Evolutionary conservation across 2,888 invertebrate species (phyloP).

Genomic region (Anagyrus pseudococci): DNA sequence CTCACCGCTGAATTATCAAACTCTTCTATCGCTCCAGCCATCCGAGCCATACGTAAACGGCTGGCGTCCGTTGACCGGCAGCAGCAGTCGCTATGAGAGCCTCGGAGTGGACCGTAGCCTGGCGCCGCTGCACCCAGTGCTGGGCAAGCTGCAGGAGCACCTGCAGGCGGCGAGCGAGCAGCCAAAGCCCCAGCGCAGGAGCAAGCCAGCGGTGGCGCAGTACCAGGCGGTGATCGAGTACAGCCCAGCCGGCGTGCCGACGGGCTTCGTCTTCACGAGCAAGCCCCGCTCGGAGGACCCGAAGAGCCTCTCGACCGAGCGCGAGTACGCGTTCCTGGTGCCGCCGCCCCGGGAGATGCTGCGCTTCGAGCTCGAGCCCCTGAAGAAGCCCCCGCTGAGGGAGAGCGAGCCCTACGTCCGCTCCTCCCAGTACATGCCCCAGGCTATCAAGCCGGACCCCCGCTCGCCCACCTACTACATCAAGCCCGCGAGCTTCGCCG

Average conservation of each 20-base stretch:
- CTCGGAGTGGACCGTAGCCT: constrained; percentile 47
- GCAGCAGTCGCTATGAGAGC: constrained; percentile 46
- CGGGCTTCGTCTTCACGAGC: constrained; percentile 68
- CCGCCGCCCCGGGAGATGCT: constrained; percentile 55
- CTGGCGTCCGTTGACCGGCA: constrained; percentile 54
- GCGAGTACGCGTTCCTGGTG: constrained; percentile 53
- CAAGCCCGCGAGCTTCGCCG: constrained; percentile 43
- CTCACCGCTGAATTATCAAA: background rate
- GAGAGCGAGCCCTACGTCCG: constrained; percentile 49
- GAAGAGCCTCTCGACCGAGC: constrained; percentile 50
- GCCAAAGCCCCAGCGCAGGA: constrained; percentile 45
- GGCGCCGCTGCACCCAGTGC: constrained; percentile 50
- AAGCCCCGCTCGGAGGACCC: constrained; percentile 58
- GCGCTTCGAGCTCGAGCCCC: constrained; percentile 52
- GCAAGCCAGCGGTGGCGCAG: constrained; percentile 44
- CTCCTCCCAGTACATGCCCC: constrained; percentile 47
- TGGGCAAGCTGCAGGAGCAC: constrained; percentile 55
- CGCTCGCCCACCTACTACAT: constrained; percentile 48
- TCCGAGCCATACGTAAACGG: constrained; percentile 56
- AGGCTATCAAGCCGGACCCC: constrained; percentile 43
- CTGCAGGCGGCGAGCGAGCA: constrained; percentile 48
- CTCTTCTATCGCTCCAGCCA: constrained; percentile 5
- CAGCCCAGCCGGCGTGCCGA: constrained; percentile 46
- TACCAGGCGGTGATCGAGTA: constrained; percentile 40
- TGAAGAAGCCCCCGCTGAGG: constrained; percentile 48